phyloP scores from a whole-genome alignment of 2,797 vertebrate genomes.

The Poeciliopsis paucimaculata region DNA sequence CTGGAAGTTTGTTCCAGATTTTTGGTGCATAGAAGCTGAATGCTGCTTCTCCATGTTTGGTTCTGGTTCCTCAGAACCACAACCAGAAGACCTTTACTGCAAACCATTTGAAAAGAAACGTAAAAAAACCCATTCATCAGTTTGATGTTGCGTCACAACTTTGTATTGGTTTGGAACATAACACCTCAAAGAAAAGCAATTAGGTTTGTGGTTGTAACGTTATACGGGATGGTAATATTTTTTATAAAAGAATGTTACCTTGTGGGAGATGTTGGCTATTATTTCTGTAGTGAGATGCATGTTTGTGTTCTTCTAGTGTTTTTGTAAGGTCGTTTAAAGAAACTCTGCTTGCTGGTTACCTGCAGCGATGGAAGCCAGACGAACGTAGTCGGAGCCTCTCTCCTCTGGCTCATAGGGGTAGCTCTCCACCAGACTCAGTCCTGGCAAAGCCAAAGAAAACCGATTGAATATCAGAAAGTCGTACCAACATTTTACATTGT shows the following conservation, averaged over 20 bases:
- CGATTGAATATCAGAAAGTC: neutral
- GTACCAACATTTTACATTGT: neutral
- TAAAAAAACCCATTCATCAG: neutral
- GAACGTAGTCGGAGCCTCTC: constrained; percentile 88
- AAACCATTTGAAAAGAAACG: neutral
- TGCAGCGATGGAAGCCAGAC: constrained; percentile 92
- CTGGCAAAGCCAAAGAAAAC: constrained; percentile 65
- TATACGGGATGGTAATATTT: neutral
- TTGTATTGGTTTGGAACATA: neutral
- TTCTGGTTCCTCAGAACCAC: neutral
- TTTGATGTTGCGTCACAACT: neutral
- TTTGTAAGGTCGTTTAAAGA: neutral
- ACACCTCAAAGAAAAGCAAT: neutral
- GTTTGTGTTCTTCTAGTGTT: neutral
- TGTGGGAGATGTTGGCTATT: neutral
- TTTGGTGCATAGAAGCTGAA: neutral
- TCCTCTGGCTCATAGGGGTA: constrained; percentile 90
- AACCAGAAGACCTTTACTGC: neutral
- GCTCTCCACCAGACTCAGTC: constrained; percentile 88
- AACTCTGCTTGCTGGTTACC: constrained; percentile 73
- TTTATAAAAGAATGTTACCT: neutral
- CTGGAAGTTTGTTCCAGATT: too few relatives aligned
- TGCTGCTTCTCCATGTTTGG: neutral
- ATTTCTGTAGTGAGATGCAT: neutral
- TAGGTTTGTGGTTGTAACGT: neutral